These are phyloP conservation scores for Anoplopoma fimbria DNA, from an alignment of 2,113 vertebrate species.

Conservation along the genomic window DNA sequence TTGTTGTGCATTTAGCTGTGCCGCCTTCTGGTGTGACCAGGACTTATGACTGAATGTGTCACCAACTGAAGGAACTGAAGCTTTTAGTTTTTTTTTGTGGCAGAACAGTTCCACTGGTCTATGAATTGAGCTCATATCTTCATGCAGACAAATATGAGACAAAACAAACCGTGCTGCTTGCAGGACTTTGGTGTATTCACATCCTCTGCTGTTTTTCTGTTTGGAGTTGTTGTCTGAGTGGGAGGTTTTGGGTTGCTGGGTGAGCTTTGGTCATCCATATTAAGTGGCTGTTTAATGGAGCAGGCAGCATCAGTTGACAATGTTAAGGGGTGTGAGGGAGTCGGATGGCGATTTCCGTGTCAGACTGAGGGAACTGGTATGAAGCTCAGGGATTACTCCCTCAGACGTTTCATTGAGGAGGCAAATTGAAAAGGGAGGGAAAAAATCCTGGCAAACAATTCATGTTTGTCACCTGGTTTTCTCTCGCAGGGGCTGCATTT, in stretches of 20 bases:
- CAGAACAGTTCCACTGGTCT: constrained; percentile 1
- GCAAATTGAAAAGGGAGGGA: constrained; percentile 81
- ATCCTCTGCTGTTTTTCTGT: constrained; percentile 51
- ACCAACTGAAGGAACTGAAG: background rate
- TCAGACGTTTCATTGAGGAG: constrained; percentile 75
- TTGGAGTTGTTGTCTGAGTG: constrained; percentile 68
- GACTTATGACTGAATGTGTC: background rate
- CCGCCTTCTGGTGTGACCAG: constrained; percentile 3
- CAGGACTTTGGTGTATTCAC: constrained; percentile 45
- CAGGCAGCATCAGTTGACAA: constrained; percentile 69
- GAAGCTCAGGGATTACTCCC: constrained; percentile 79
- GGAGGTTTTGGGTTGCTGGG: constrained; percentile 74
- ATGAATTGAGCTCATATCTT: constrained; percentile 29
- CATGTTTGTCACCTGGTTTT: constrained; percentile 83
- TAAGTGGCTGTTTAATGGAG: constrained; percentile 79
- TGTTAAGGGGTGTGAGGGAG: constrained; percentile 69
- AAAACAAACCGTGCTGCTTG: constrained; percentile 23
- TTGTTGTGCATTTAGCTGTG: background rate
- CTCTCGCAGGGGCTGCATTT: constrained; percentile 71
- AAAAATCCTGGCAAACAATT: constrained; percentile 80
- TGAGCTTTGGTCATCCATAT: constrained; percentile 78
- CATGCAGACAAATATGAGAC: constrained; percentile 29
- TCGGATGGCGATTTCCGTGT: constrained; percentile 72
- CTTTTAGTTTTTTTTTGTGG: constrained; percentile 14
- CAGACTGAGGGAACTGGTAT: constrained; percentile 69